Conservation (phyloP, 2,888 invertebrate species). For the Agrotis clavis region DNA sequence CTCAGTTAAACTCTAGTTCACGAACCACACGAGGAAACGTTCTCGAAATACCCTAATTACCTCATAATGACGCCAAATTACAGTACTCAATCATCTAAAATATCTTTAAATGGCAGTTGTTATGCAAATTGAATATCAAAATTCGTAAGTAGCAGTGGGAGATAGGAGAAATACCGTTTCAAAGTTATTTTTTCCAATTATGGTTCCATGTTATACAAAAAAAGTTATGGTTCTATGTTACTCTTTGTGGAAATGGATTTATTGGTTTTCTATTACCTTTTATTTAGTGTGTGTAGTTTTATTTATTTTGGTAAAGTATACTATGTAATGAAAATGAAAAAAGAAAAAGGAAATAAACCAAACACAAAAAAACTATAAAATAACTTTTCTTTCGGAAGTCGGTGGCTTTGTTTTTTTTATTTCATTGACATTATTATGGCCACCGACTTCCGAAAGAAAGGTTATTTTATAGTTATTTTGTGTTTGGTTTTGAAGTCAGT, state of each 20-base stretch:
- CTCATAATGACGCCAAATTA: slow-evolving; percentile 66
- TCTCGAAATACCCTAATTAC: slow-evolving; percentile 66
- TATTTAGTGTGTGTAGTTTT: slow-evolving; percentile 16
- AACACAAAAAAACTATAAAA: no score
- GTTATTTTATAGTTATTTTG: no score
- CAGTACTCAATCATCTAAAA: slow-evolving; percentile 66
- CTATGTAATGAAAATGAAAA: no score
- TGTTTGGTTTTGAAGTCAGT: no score
- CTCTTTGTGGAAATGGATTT: slow-evolving; percentile 19
- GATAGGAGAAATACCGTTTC: slow-evolving; percentile 46
- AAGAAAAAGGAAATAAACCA: no score
- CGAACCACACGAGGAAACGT: slow-evolving; percentile 60
- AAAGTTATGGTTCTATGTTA: slow-evolving; percentile 6
- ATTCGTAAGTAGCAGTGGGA: slow-evolving; percentile 61
- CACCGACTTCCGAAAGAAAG: no score
- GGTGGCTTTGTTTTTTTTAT: no score
- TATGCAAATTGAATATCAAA: slow-evolving; percentile 67
- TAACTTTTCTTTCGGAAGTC: no score
- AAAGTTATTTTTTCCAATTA: slow-evolving; percentile 7
- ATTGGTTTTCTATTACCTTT: not conserved
- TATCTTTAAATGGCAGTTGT: slow-evolving; percentile 65
- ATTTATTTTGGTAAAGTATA: not conserved
- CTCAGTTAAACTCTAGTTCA: slow-evolving; percentile 60
- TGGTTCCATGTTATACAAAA: no score
- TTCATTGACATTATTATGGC: no score